These are phyloP conservation scores for Scolopax mira DNA, from an alignment of 2,113 vertebrate species.

Conservation along the genomic window DNA sequence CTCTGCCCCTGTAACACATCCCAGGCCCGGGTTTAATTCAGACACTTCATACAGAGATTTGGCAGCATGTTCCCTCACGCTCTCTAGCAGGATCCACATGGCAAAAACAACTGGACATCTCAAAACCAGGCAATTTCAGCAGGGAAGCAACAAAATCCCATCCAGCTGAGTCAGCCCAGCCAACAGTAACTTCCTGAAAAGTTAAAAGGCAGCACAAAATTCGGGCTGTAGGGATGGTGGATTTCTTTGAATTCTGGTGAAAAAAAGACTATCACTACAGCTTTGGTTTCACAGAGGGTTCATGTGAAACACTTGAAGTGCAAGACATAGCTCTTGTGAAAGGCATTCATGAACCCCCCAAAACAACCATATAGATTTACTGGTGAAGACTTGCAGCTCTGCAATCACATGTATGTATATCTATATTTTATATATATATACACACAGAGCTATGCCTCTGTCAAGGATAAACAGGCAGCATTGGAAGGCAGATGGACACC, in stretches of 20 bases:
- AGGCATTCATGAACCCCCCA: neutral
- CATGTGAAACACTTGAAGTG: rapidly evolving
- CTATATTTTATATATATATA: neutral
- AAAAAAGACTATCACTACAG: neutral
- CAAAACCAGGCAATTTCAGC: neutral
- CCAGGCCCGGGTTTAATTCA: neutral
- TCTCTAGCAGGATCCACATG: neutral
- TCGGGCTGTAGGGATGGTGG: neutral
- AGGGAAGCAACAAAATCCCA: neutral
- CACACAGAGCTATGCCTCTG: neutral
- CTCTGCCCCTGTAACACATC: neutral
- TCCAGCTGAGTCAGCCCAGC: neutral
- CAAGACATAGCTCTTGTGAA: neutral
- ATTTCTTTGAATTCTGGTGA: neutral
- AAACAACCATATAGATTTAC: rapidly evolving
- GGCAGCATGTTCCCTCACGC: neutral
- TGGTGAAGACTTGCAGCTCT: neutral
- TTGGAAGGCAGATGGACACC: neutral
- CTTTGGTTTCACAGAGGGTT: neutral
- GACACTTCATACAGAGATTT: neutral
- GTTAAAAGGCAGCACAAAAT: neutral
- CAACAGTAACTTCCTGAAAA: slow-evolving; percentile 5
- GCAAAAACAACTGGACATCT: neutral
- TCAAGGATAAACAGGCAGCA: neutral
- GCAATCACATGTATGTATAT: neutral